phyloP scores from a whole-genome alignment of 1,140 invertebrate species.

The Lasaia peninsularis region DNA sequence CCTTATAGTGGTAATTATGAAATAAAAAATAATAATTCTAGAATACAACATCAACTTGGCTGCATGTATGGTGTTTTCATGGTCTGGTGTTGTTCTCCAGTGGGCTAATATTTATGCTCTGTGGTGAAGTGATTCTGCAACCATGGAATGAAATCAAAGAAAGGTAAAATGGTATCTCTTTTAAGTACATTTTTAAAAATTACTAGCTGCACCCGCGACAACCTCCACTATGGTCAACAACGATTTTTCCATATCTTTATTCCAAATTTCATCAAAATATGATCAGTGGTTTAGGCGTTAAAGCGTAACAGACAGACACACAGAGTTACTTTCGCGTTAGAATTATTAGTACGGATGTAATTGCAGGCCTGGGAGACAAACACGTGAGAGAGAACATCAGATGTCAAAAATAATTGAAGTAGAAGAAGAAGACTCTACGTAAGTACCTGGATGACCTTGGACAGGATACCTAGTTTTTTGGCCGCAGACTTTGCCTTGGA shows the following conservation, averaged over 20 bases:
- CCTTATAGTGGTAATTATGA: too few relatives aligned
- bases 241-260: too few relatives aligned
- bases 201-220: too few relatives aligned
- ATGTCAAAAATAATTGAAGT: conserved; percentile 64
- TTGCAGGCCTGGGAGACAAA: conserved; percentile 33
- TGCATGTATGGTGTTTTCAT: conserved; percentile 65
- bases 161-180: conserved; percentile 22
- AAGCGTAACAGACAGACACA: neutral
- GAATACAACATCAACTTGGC: conserved; percentile 49
- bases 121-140: conserved; percentile 53
- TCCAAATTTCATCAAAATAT: too few relatives aligned
- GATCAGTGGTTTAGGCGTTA: neutral
- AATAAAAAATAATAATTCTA: conserved; percentile 25
- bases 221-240: too few relatives aligned
- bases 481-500: too few relatives aligned
- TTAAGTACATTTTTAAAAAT: too few relatives aligned
- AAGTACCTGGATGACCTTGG: too few relatives aligned
- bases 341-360: neutral
- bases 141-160: conserved; percentile 51
- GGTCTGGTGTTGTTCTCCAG: conserved; percentile 46
- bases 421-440: conserved; percentile 49
- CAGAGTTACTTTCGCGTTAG: too few relatives aligned
- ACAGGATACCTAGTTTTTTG: too few relatives aligned
- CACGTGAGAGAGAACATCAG: conserved; percentile 31
- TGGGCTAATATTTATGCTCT: conserved; percentile 53